A percentile compares a stretch with the other conserved stretches of the same genome.
phyloP scores from a whole-genome alignment of 2,888 invertebrate species.

The Chrysopilus asiliformis region DNA sequence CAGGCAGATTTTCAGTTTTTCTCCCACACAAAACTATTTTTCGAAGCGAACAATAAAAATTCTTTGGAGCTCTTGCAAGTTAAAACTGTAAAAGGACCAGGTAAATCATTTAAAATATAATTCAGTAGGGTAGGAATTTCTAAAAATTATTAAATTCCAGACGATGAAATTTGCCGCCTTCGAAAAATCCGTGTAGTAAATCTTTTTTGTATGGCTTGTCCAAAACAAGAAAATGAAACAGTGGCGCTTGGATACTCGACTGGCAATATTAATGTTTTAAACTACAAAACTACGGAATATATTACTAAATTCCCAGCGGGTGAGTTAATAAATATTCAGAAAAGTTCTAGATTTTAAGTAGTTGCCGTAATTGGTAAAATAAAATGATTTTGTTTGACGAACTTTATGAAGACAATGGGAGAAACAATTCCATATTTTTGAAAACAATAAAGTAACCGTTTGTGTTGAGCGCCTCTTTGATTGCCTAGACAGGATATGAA shows the following conservation, averaged over 20 bases:
- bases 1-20: conserved; percentile 31
- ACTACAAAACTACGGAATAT: conserved; percentile 24
- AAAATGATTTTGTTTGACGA: neutral
- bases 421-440: too few relatives aligned
- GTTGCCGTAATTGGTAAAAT: neutral
- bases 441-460: too few relatives aligned
- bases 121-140: neutral
- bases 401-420: too few relatives aligned
- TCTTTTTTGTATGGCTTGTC: conserved; percentile 28
- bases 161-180: conserved; percentile 25
- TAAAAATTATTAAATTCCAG: conserved; percentile 11
- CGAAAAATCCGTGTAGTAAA: conserved; percentile 29
- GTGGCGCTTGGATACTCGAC: conserved; percentile 30
- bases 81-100: conserved; percentile 4
- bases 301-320: conserved; percentile 25
- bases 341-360: neutral
- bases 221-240: conserved; percentile 26
- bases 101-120: neutral
- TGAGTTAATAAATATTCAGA: conserved; percentile 8
- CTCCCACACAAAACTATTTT: conserved; percentile 24
- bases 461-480: too few relatives aligned
- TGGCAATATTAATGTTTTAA: conserved; percentile 27
- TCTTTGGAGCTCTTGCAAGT: conserved; percentile 28
- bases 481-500: too few relatives aligned
- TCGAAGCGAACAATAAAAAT: conserved; percentile 28